These are phyloP conservation scores for Zaprionus bogoriensis DNA, from an alignment of 2,888 invertebrate genomes.

Conservation along the genomic window DNA sequence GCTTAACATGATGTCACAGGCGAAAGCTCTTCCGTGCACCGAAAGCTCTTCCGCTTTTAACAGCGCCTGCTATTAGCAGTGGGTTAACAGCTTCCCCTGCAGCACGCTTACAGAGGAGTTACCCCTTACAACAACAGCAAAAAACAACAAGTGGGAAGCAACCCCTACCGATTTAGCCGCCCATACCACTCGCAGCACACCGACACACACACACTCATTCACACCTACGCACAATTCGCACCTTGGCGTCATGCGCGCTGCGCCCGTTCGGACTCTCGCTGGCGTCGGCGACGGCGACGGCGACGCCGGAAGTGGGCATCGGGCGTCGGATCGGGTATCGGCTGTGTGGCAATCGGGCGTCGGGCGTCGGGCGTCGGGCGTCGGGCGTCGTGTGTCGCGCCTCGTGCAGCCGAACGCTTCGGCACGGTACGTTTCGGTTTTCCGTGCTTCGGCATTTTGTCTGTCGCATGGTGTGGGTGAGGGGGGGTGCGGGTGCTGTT, in stretches of 20 bases:
- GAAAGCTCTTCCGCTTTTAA: conserved; percentile 49
- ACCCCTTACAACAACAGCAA: conserved; percentile 54
- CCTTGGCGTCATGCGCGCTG: conserved; percentile 77
- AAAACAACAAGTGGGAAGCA: too few relatives aligned
- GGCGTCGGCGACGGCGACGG: conserved; percentile 3
- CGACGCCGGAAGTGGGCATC: neutral
- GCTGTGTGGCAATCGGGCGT: conserved; percentile 7
- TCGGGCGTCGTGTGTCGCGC: too few relatives aligned
- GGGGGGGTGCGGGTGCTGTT: conserved; percentile 1
- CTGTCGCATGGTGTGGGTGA: too few relatives aligned
- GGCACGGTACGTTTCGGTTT: conserved; percentile 32
- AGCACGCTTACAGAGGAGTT: neutral
- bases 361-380: too few relatives aligned
- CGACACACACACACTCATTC: conserved; percentile 28
- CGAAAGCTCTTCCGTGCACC: conserved; percentile 53
- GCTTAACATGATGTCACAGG: conserved; percentile 3
- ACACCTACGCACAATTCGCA: conserved; percentile 63
- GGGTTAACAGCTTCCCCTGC: conserved; percentile 8
- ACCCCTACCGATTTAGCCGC: conserved; percentile 29
- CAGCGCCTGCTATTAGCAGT: conserved; percentile 34
- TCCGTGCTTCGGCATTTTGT: conserved; percentile 64
- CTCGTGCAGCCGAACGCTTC: too few relatives aligned
- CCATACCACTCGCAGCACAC: conserved; percentile 22
- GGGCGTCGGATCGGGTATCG: conserved; percentile 17
- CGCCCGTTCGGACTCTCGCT: conserved; percentile 58